Evolutionary conservation across 1,140 invertebrate species (phyloP).

Genomic region (Drosophila ercepeae): DNA sequence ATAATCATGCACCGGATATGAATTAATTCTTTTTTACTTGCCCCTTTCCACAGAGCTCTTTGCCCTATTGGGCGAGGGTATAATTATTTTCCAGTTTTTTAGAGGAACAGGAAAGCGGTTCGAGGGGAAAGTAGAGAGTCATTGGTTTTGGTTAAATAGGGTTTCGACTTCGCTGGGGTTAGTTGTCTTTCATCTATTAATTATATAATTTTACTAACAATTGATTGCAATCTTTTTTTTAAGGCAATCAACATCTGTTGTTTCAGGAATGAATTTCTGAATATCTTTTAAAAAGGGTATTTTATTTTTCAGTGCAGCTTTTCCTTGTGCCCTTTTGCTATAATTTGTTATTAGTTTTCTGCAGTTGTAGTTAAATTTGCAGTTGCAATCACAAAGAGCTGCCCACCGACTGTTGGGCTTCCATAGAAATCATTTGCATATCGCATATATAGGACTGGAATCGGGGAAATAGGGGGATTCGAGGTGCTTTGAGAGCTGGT

Average conservation of each 20-base stretch:
- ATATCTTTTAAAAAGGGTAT: background rate
- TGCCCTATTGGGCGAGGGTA: slow-evolving; percentile 28
- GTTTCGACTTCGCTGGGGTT: background rate
- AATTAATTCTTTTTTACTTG: slow-evolving; percentile 64
- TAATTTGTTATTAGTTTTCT: slow-evolving; percentile 80
- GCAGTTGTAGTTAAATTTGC: slow-evolving; percentile 32
- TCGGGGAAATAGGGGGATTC: background rate
- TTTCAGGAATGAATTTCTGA: background rate
- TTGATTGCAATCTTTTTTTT: background rate
- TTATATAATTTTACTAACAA: background rate
- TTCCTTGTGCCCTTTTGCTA: slow-evolving; percentile 53
- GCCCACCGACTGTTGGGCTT: slow-evolving; percentile 33
- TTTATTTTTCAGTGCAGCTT: slow-evolving; percentile 37
- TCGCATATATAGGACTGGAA: slow-evolving; percentile 40
- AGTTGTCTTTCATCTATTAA: background rate
- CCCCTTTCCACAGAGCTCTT: slow-evolving; percentile 5
- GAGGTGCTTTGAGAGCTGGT: slow-evolving; percentile 29
- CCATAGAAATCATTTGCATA: slow-evolving; percentile 82
- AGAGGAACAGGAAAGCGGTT: background rate
- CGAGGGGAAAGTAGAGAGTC: slow-evolving; percentile 26
- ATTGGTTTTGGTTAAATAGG: slow-evolving; percentile 11
- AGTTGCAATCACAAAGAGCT: slow-evolving; percentile 35
- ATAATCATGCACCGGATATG: slow-evolving; percentile 80
- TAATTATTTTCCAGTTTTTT: slow-evolving; percentile 41
- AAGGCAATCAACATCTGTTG: background rate